Evolutionary conservation across 92 coral and sea anemone genomes (phyloP).

Genomic region (Heliopora coerulea): DNA sequence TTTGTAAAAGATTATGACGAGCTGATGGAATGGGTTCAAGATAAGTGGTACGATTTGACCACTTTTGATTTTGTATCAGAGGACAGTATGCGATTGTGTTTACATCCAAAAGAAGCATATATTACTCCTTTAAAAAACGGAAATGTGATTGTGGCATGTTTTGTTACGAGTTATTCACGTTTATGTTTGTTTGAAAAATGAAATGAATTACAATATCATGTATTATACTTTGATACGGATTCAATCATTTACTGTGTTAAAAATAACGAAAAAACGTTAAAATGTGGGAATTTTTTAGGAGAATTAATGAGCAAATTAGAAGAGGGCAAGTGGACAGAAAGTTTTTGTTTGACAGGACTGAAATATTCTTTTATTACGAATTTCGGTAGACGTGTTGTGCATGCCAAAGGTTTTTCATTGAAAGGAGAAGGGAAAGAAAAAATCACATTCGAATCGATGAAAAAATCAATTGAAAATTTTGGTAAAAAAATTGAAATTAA

Average conservation of each 20-base stretch:
- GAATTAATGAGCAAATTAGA: constrained; percentile 48
- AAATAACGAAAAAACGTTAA: neutral
- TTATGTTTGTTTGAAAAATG: constrained; percentile 15
- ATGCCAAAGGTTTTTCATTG: constrained; percentile 25
- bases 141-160: constrained; percentile 6
- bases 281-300: constrained; percentile 46
- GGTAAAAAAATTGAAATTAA: neutral
- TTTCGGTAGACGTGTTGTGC: neutral
- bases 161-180: constrained; percentile 28
- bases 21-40: neutral
- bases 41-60: neutral
- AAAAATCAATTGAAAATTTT: constrained; percentile 4
- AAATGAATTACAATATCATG: neutral
- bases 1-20: neutral
- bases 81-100: neutral
- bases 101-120: neutral
- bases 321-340: constrained; percentile 14
- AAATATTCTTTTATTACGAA: constrained; percentile 17
- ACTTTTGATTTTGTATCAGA: neutral
- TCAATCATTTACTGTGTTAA: constrained; percentile 28
- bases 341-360: constrained; percentile 41
- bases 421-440: neutral
- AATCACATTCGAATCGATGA: constrained; percentile 21
- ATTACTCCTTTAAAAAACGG: neutral
- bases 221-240: constrained; percentile 53